A percentile compares a stretch with the other conserved stretches of the same genome.
These are phyloP conservation scores for Procambarus clarkii DNA, from an alignment of 1,140 invertebrate genomes.

Conservation along the genomic window DNA sequence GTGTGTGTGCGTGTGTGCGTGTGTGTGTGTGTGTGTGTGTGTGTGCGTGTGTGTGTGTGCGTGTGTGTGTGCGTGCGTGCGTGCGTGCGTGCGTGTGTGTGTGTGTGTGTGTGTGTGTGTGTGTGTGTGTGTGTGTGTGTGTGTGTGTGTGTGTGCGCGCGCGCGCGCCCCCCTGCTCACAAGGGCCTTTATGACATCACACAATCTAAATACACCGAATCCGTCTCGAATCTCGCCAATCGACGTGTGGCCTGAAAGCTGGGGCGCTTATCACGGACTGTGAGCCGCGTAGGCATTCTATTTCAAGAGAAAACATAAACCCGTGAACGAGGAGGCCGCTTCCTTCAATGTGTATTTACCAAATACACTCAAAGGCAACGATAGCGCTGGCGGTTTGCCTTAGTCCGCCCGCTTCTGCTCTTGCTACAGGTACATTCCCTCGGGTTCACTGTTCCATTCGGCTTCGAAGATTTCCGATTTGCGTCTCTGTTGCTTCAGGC, in stretches of 20 bases:
- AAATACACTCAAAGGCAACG: slow-evolving; percentile 17
- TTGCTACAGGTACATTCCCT: background rate
- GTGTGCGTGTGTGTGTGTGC: background rate
- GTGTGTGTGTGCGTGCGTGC: background rate
- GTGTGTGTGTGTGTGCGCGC: background rate
- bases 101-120: background rate
- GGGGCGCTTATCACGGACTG: background rate
- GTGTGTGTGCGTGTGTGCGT: no score
- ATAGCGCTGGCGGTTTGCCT: background rate
- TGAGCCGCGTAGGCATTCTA: background rate
- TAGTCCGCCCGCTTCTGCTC: background rate
- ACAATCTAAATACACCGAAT: background rate
- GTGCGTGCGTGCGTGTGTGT: background rate
- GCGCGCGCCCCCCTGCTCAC: no score
- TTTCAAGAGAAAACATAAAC: slow-evolving; percentile 1
- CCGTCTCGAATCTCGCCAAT: background rate
- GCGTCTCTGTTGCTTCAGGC: background rate
- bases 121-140: slow-evolving; percentile 1
- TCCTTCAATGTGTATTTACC: slow-evolving; percentile 11
- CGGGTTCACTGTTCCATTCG: no score
- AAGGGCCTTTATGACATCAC: background rate
- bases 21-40: no score
- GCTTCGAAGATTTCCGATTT: background rate
- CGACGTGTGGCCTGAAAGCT: background rate
- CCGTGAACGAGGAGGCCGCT: background rate